phyloP scores from a whole-genome alignment of 2,113 vertebrate genomes.

The Carassius gibelio region DNA sequence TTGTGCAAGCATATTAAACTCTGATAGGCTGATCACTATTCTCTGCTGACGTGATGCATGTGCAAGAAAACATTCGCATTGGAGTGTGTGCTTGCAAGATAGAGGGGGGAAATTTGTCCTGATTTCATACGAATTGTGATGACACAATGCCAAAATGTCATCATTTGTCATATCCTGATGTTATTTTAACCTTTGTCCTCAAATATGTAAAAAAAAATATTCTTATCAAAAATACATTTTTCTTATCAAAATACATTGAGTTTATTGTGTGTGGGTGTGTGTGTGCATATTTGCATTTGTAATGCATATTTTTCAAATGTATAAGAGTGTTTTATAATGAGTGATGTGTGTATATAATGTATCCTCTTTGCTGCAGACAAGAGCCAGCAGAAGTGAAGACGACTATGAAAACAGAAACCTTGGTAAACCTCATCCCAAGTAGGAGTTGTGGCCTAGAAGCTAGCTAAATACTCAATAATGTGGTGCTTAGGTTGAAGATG shows the following conservation, averaged over 20 bases:
- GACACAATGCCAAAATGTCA: background rate
- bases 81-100: background rate
- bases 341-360: background rate
- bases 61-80: background rate
- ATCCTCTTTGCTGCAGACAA: constrained; percentile 4
- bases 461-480: background rate
- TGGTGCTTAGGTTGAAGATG: background rate
- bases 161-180: background rate
- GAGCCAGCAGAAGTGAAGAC: background rate
- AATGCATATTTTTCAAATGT: background rate
- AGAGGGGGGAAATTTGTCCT: background rate
- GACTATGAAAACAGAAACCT: constrained; percentile 7
- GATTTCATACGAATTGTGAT: background rate
- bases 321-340: background rate
- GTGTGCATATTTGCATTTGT: background rate
- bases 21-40: background rate
- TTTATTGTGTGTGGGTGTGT: too few species aligned
- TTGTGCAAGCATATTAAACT: background rate
- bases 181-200: background rate
- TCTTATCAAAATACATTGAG: background rate
- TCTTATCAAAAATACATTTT: background rate
- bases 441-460: background rate
- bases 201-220: background rate
- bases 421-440: background rate
- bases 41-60: background rate